Evolutionary conservation across 1,140 invertebrate species (phyloP), one percentile per base, ranked within the genome.

Genomic region (Coelopa frigida): DNA sequence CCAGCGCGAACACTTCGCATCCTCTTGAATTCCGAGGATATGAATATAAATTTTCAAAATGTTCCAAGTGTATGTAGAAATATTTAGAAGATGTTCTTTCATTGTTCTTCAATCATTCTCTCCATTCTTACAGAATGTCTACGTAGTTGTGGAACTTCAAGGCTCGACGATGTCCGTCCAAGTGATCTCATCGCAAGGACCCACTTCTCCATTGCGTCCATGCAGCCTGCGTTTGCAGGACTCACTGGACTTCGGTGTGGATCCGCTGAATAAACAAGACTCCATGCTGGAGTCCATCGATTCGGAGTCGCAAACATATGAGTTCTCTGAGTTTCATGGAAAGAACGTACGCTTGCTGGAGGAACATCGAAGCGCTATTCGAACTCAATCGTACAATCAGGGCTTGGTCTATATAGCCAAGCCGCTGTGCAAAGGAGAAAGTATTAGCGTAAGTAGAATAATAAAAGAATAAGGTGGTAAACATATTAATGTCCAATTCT

Each of bases 21-120:
- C 38, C 76, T 78, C 46, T 72, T 93, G 1, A 91, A 94, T 68
- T 85, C 86, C 1, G 84, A 88, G 69, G 87, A 92, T 58, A 78
- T 89, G 62, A 84, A 86, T n/a, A 75, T 85, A n/a, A 83, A 84
- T 18, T 84, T 84, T 17, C 73, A 75, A n/a, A 81, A 85, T 61
- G 73, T 89, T 48, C 83, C 85, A 17, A 84, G 83, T 65, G 82
- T 83, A 59, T 57, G 50, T 48, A 56, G 52, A 15, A 51, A 49
- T 10, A 22, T 4, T 14, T 7, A 18, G 3, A 17, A 38, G 2
- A 39, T 23, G 17, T 24, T 11, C 2, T 46, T 5, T 5, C 29
- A 12, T 40, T 14, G 11, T 48, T 20, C 31, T 42, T 32, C 12
- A 11, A n/a, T 14, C 18, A 37, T 15, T 15, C 5, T 8, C 4